Base-by-base conservation (phyloP, 2,888 invertebrate species). In the Actias luna region DNA sequence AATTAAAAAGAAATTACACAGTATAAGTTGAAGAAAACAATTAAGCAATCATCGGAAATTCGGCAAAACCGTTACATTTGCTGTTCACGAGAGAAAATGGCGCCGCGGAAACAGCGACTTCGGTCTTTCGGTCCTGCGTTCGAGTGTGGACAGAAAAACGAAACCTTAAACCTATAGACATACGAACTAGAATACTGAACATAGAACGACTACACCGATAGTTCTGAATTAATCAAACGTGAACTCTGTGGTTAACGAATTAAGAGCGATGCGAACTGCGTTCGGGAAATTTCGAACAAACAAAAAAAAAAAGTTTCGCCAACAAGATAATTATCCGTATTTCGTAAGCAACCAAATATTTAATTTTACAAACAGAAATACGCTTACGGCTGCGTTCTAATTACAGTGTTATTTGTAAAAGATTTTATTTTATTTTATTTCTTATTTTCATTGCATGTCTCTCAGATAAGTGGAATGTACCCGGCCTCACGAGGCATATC, bases 11-110 rank as follows among this genome's bases (percentile, higher is more conserved):
- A 58, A 61, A 61, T 57, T 42, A 61, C 55, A 29, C 16, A 42
- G 36, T 35, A 57, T 31, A 42, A 31, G 25, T 14, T 22, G 31
- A 16, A 42, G 22, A 61, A 76, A 85, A 87, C 84, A 88, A 90
- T 89, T 89, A 90, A 90, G 84, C 86, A 90, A 89, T 90, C 86
- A 86, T 70, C 74, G 75, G 82, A 78, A 86, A 80, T 87, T 85
- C 83, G 83, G 83, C 83, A 85, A 88, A 87, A 87, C 83, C 83
- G 89, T 79, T 88, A 90, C 36, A 60, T 29, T 27, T 18, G 29
- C 57, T 42, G 29, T 29, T 8, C 31, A 22, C 58, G n/a, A 58
- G 4, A 27, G 55, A 27, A 55, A 55, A 52, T 27, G 50, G 55
- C 55, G 55, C 55, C 55, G 29, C 29, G 55, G 29, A 29, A 29